Evolutionary conservation across 2,113 vertebrate species (phyloP).

Genomic region (Sturnira hondurensis): DNA sequence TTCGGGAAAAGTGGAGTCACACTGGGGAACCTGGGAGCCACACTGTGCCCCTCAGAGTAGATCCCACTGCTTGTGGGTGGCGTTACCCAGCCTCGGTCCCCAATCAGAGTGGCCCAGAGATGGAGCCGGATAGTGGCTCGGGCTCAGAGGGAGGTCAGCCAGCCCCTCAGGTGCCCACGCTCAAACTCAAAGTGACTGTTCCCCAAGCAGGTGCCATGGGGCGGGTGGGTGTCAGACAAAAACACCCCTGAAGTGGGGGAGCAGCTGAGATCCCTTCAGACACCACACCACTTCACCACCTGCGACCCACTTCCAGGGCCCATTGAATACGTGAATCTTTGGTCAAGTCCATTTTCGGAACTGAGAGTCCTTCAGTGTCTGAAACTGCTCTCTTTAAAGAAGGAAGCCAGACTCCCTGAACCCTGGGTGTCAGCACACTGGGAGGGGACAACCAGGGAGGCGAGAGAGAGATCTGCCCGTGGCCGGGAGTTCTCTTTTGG

Average conservation of each 20-base stretch:
- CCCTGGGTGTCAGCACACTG: background rate
- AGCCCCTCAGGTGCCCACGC: rapidly evolving
- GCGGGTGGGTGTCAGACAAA: background rate
- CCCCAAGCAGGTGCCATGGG: background rate
- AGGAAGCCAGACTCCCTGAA: background rate
- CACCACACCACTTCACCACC: too few species aligned
- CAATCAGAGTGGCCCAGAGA: background rate
- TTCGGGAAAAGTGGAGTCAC: rapidly evolving
- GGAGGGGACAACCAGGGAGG: background rate
- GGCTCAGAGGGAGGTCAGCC: too few species aligned
- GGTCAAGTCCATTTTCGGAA: background rate
- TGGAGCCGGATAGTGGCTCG: rapidly evolving
- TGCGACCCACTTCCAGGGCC: background rate
- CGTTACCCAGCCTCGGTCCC: background rate
- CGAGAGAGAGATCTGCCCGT: background rate
- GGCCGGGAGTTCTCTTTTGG: background rate
- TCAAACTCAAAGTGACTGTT: background rate
- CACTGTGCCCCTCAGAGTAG: rapidly evolving
- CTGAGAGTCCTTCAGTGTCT: background rate
- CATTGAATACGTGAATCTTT: background rate
- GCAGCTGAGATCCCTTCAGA: background rate
- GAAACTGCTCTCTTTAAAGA: background rate
- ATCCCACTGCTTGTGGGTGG: background rate
- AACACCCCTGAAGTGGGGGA: too few species aligned
- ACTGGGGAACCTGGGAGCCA: background rate